phyloP scores from a whole-genome alignment of 2,113 vertebrate species.

The Tyto alba region DNA sequence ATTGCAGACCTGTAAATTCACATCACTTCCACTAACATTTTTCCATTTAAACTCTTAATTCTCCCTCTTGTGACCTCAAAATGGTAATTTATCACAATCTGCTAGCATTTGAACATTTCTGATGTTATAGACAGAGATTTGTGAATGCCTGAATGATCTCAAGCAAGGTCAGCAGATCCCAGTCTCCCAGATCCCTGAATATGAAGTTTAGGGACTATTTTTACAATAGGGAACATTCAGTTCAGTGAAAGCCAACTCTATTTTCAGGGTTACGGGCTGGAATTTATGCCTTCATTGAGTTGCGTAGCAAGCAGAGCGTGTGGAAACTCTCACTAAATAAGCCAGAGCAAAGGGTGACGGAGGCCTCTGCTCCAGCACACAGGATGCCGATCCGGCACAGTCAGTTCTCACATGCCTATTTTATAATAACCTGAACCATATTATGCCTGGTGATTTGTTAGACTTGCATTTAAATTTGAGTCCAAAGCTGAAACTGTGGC shows the following conservation, averaged over 20 bases:
- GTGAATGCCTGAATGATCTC: background rate
- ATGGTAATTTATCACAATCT: background rate
- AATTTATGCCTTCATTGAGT: background rate
- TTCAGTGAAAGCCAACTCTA: background rate
- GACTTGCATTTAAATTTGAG: slow-evolving; percentile 19
- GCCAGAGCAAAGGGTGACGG: background rate
- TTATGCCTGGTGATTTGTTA: slow-evolving; percentile 4
- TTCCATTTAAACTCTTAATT: slow-evolving; percentile 18
- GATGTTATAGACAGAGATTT: background rate
- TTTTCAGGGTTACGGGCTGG: background rate
- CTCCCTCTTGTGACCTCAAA: background rate
- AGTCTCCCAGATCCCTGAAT: background rate
- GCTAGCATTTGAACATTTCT: background rate
- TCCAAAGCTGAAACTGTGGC: background rate
- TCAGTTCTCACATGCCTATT: background rate
- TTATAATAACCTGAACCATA: background rate
- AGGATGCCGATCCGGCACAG: background rate
- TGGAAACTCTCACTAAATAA: background rate
- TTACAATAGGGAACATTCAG: background rate
- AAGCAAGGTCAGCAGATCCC: background rate
- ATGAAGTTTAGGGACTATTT: background rate
- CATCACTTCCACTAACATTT: background rate
- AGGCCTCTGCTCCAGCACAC: background rate
- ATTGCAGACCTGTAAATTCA: background rate
- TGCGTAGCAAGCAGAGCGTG: background rate